Evolutionary conservation across 2,888 invertebrate genomes (phyloP).

Genomic region (Aricia artaxerxes): DNA sequence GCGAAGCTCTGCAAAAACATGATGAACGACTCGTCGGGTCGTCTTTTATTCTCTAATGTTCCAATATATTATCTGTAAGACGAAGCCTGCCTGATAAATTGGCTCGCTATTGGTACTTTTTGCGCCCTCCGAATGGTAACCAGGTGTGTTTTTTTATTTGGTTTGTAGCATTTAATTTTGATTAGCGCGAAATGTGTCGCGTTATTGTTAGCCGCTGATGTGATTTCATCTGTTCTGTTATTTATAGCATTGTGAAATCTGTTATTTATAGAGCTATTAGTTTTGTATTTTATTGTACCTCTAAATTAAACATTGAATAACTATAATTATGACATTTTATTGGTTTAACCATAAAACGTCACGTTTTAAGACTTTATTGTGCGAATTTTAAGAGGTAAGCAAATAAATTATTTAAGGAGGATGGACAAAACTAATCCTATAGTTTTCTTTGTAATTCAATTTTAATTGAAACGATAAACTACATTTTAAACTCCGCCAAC

Average conservation of each 20-base stretch:
- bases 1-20: conserved; percentile 57
- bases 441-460: background rate
- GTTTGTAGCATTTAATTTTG: conserved; percentile 47
- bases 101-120: conserved; percentile 55
- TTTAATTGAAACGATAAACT: no score
- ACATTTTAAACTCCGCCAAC: no score
- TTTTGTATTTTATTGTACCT: conserved; percentile 24
- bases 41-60: conserved; percentile 75
- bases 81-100: conserved; percentile 68
- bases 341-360: background rate
- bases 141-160: conserved; percentile 50
- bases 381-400: background rate
- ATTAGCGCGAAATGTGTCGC: conserved; percentile 44
- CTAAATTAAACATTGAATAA: background rate
- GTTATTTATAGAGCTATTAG: conserved; percentile 16
- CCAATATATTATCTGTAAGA: conserved; percentile 74
- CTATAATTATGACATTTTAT: background rate
- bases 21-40: conserved; percentile 67
- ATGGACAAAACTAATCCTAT: background rate
- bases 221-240: conserved; percentile 27
- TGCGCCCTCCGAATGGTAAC: conserved; percentile 56
- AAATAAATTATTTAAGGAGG: background rate
- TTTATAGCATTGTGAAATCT: conserved; percentile 31
- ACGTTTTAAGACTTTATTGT: background rate
- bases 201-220: conserved; percentile 34